Conservation (phyloP, 2,888 invertebrate genomes). For the Drepanosiphum platanoidis region DNA sequence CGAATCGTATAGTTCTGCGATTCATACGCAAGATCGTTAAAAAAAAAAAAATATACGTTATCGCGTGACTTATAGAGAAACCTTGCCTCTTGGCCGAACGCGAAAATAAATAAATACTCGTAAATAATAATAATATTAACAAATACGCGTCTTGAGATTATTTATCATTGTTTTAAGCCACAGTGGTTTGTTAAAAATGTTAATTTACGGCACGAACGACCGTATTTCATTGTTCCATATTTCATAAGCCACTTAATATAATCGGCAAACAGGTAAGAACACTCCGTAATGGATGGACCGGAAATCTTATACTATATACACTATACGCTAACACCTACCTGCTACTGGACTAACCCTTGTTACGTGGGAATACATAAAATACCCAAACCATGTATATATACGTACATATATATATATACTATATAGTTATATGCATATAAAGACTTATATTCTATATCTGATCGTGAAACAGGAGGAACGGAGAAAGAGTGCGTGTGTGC, state of each 20-base stretch:
- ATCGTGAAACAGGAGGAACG: constrained; percentile 21
- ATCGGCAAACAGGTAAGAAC: constrained; percentile 41
- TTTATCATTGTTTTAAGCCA: constrained; percentile 2
- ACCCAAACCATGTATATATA: background rate
- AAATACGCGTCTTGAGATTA: background rate
- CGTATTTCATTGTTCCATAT: constrained; percentile 27
- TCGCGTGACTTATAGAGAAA: background rate
- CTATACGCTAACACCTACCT: background rate
- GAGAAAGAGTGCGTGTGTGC: background rate
- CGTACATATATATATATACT: background rate
- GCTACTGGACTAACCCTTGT: constrained; percentile 4
- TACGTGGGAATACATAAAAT: constrained; percentile 8
- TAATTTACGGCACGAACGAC: constrained; percentile 20
- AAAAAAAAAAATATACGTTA: background rate
- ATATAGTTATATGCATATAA: background rate
- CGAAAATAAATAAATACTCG: background rate
- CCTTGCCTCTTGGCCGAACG: background rate
- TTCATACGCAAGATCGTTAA: background rate
- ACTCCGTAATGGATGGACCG: background rate
- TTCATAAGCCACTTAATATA: constrained; percentile 52
- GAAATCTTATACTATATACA: background rate
- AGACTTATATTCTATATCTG: constrained; percentile 1
- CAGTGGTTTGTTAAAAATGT: constrained; percentile 17
- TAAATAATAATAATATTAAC: background rate
- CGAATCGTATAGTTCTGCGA: background rate